Base-by-base conservation (phyloP, 1,140 invertebrate species). In the Saccostrea cuccullata region DNA sequence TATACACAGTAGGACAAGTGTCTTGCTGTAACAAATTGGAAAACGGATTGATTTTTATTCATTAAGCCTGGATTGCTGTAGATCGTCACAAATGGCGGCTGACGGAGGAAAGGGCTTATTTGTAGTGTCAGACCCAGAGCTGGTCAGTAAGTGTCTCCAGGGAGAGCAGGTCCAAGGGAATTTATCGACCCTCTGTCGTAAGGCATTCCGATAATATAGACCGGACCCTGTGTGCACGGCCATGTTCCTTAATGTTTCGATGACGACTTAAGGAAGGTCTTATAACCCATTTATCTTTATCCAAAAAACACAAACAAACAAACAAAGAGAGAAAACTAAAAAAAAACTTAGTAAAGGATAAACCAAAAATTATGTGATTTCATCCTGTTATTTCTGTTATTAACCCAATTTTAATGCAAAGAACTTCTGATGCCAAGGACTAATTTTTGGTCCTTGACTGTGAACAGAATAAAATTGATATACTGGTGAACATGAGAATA, bases 21-120 rank as follows among this genome's bases (percentile, higher is more conserved):
- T 77, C 70, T 77, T 36, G 70, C 70, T 77, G 70, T 77, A 77
- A 77, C 70, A 77, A 77, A 77, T 77, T 77, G 70, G 70, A 77
- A 77, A 77, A 77, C 70, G 70, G 70, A 77, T 77, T 77, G 70
- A 77, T 77, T 77, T 77, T 77, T 77, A 77, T 77, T 77, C 70
- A 77, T 77, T 77, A 77, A 36, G 70, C 70, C 11, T 77, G 70
- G 70, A 77, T 77, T 77, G 70, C 70, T 12, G 70, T 77, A 77
- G 70, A 77, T 77, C 70, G 70, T 77, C 70, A 40, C 12, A 77
- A 77, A 77, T 77, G 23, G 30, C 70, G 30, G 30, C 13, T 23
- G 70, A 77, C 70, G 26, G 26, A 77, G 26, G 26, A 77, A 26
- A 30, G 26, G 5, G 70, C 70, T 77, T 77, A 77, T 77, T 77